Evolutionary conservation across 2,113 vertebrate genomes (phyloP).

Genomic region (Syngnathus floridae): DNA sequence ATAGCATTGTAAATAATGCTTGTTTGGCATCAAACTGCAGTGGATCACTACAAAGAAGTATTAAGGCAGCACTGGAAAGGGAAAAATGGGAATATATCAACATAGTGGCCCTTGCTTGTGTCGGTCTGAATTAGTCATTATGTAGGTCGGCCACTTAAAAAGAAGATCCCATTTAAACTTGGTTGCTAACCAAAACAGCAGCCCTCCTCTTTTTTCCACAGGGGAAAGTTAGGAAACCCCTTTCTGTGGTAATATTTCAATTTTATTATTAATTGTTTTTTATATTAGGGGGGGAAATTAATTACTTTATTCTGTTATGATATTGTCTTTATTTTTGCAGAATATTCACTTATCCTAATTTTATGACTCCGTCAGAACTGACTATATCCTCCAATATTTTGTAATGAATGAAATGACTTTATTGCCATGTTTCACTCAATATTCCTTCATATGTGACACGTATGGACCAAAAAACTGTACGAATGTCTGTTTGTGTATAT

Average conservation of each 20-base stretch:
- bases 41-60: not conserved
- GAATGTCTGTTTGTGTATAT: slow-evolving; percentile 16
- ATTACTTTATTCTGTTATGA: no score
- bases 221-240: no score
- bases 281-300: no score
- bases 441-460: not conserved
- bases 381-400: no score
- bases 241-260: no score
- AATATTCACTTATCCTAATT: no score
- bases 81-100: not conserved
- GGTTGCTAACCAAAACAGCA: not conserved
- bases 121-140: not conserved
- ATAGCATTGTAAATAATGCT: not conserved
- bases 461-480: slow-evolving; percentile 6
- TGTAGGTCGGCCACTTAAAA: not conserved
- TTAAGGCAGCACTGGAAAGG: not conserved
- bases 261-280: no score
- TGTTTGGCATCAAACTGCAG: not conserved
- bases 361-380: no score
- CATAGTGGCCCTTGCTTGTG: not conserved
- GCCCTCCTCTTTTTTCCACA: not conserved
- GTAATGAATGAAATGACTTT: no score
- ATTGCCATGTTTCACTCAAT: not conserved
- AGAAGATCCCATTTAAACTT: not conserved
- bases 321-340: no score